Base-by-base conservation (phyloP, 2,113 vertebrate genomes). In the Entelurus aequoreus region DNA sequence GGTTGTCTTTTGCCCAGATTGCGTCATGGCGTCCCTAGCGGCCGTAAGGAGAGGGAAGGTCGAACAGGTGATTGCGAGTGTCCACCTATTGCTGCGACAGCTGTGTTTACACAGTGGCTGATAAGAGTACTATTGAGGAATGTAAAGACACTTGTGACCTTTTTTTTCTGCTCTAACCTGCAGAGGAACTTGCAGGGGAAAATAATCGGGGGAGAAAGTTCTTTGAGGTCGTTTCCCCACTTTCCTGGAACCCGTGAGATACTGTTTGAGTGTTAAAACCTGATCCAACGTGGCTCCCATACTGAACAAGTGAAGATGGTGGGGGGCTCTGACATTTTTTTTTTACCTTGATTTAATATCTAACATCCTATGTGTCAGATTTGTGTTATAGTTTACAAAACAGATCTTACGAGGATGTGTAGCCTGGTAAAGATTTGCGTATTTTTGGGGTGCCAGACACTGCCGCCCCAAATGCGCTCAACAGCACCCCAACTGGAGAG, bases 61-160 rank as follows among this genome's bases (percentile, higher is more conserved):
- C 12, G 40, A 79, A 75, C 78, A 78, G 80, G 85, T 84, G 83
- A 90, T 69, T 48, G 54, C 6, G 44, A 72, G 67, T n/a, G 40
- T 69, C 67, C 66, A 53, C 66, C 70, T 75, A 60, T 51, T 71
- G 50, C 50, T 28, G 40, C 4, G 66, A 76, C 78, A 84, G 84
- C 82, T 85, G 81, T 87, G 82, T 88, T 87, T 84, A 76, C 77
- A 71, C 77, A 78, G 71, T 9, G 6, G 28, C 69, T 74, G 76
- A 77, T 56, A 68, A 68, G 65, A 65, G 57, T 35, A 56, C 44
- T n/a, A 74, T 60, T 60, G 62, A 71, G 71, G 57, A 44, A 65
- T 53, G 60, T 35, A 28, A 16, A 8, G 40, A 35, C 8, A 7
- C 50, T 40, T 37, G 15, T 52, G 49, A 21, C 7, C 15, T 14